Conservation (phyloP, 2,113 vertebrate species). For the Ochotona princeps region DNA sequence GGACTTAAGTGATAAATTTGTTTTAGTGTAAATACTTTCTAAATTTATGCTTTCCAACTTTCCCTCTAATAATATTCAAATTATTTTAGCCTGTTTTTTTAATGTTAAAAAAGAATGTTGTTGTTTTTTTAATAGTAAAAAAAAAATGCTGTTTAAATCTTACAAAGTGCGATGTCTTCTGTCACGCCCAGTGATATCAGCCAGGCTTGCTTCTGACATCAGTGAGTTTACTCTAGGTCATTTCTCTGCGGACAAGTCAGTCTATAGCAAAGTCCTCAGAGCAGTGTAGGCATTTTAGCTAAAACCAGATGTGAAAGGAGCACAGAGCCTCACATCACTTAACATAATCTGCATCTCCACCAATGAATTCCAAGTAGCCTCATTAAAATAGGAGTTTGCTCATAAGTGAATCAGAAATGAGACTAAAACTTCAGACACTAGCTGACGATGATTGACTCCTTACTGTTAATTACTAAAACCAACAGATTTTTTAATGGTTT, state of each 20-base stretch:
- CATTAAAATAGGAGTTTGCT: constrained; percentile 29
- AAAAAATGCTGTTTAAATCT: constrained; percentile 73
- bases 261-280: constrained; percentile 66
- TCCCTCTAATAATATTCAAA: too few species aligned
- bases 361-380: not conserved
- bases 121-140: constrained; percentile 18
- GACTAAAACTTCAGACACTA: constrained; percentile 13
- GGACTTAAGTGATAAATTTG: too few species aligned
- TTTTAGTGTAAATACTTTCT: too few species aligned
- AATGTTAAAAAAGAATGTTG: too few species aligned
- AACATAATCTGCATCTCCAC: constrained; percentile 3
- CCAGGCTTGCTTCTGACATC: constrained; percentile 82
- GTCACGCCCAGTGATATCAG: constrained; percentile 84
- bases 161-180: constrained; percentile 73
- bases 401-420: constrained; percentile 2
- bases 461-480: not conserved
- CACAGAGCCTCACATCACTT: not conserved
- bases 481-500: not conserved
- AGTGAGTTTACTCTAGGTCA: constrained; percentile 84
- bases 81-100: too few species aligned
- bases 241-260: constrained; percentile 69
- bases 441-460: not conserved
- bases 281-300: constrained; percentile 35
- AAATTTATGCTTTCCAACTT: too few species aligned
- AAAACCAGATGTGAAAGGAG: not conserved